These are phyloP conservation scores for Nomia melanderi DNA, from an alignment of 1,140 invertebrate genomes.

Conservation along the genomic window DNA sequence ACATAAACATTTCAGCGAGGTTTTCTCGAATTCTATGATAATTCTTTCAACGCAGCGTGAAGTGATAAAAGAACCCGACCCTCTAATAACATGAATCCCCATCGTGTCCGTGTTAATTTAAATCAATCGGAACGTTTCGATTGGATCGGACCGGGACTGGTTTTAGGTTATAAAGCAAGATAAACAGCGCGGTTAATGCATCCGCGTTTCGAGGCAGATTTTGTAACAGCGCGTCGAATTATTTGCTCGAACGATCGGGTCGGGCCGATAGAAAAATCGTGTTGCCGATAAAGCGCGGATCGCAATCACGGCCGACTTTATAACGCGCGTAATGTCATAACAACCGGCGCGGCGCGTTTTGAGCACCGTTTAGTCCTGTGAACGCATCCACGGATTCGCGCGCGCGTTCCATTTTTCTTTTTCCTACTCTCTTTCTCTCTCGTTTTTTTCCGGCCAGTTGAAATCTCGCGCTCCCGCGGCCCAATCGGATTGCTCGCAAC, in stretches of 20 bases:
- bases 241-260: conserved; percentile 17
- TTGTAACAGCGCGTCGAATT: background rate
- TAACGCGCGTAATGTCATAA: conserved; percentile 26
- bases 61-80: background rate
- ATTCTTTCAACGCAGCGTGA: too few relatives aligned
- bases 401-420: background rate
- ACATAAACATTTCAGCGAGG: too few relatives aligned
- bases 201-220: conserved; percentile 24
- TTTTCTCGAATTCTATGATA: too few relatives aligned
- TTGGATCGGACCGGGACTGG: background rate
- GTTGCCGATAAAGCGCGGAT: background rate
- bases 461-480: background rate
- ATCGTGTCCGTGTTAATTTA: background rate
- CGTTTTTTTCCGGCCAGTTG: background rate
- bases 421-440: too few relatives aligned
- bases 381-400: conserved; percentile 11
- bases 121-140: background rate
- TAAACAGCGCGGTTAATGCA: conserved; percentile 14
- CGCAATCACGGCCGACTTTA: background rate
- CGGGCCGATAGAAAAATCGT: conserved; percentile 5
- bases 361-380: conserved; percentile 3
- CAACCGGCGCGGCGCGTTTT: conserved; percentile 10
- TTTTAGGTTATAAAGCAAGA: background rate
- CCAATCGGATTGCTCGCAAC: conserved; percentile 6
- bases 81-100: background rate